A percentile compares a stretch with the other conserved stretches of the same genome.
Conservation (phyloP, 1,140 invertebrate genomes). For the Anadara kagoshimensis region DNA sequence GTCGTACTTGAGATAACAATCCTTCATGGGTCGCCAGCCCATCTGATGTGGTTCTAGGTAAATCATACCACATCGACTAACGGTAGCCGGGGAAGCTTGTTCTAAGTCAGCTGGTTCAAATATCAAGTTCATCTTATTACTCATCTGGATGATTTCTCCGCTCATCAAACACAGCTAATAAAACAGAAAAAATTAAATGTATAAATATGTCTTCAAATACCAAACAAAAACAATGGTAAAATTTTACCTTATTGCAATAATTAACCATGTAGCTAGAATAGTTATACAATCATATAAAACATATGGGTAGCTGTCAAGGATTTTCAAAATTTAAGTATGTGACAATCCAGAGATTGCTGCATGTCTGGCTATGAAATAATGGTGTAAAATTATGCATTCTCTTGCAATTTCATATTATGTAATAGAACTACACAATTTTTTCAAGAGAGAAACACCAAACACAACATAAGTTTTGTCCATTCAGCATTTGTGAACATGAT, state of each 20-base stretch:
- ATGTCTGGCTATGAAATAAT: too few relatives aligned
- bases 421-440: too few relatives aligned
- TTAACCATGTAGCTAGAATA: too few relatives aligned
- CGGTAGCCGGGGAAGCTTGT: conserved; percentile 78
- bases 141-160: conserved; percentile 76
- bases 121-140: conserved; percentile 74
- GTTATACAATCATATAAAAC: too few relatives aligned
- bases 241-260: background rate
- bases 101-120: conserved; percentile 75
- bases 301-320: too few relatives aligned
- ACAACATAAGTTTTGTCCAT: too few relatives aligned
- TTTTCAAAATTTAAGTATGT: too few relatives aligned
- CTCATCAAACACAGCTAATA: conserved; percentile 74
- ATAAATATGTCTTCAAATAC: background rate
- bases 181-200: conserved; percentile 8
- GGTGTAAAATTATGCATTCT: too few relatives aligned
- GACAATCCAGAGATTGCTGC: too few relatives aligned
- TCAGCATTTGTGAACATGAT: too few relatives aligned
- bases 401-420: too few relatives aligned
- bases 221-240: background rate
- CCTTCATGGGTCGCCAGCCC: conserved; percentile 73
- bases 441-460: too few relatives aligned
- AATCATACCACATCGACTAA: conserved; percentile 77
- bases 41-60: conserved; percentile 74
- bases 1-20: conserved; percentile 72